phyloP scores from a whole-genome alignment of 2,113 vertebrate genomes.

The Cricetomys ansorgei region DNA sequence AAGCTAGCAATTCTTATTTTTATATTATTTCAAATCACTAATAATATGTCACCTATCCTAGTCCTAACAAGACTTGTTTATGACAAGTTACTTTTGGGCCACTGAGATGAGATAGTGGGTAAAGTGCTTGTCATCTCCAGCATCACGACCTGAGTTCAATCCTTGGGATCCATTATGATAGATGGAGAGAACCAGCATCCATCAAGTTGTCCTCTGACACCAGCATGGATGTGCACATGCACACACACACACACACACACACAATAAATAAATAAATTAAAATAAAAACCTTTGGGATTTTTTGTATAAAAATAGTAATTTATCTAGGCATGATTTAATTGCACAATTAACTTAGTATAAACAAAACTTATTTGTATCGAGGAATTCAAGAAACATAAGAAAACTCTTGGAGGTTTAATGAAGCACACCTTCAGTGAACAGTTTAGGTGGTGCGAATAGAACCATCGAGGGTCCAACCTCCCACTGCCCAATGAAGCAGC shows the following conservation, averaged over 20 bases:
- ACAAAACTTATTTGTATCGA: too few relatives aligned
- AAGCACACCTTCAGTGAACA: not conserved
- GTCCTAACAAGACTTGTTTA: not conserved
- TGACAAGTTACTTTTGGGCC: not conserved
- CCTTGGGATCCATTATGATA: not conserved
- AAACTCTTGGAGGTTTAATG: not conserved
- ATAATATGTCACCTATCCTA: not conserved
- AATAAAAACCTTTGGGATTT: not conserved
- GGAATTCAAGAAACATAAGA: not conserved
- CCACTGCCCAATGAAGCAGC: too few relatives aligned
- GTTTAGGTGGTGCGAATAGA: not conserved
- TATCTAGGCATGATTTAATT: constrained; percentile 17
- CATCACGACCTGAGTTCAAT: not conserved
- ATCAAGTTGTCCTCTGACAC: not conserved
- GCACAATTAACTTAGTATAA: too few relatives aligned
- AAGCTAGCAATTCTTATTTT: constrained; percentile 35
- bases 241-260: too few relatives aligned
- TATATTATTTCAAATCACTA: not conserved
- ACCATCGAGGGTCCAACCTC: not conserved
- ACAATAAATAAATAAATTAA: not conserved
- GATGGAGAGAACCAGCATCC: not conserved
- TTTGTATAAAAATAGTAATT: not conserved
- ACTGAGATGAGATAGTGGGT: not conserved
- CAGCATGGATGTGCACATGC: too few relatives aligned
- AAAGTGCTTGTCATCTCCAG: not conserved